A percentile compares a stretch with the other conserved stretches of the same genome.
These are phyloP conservation scores for Phalacrocorax aristotelis DNA, from an alignment of 2,113 vertebrate genomes.

Conservation along the genomic window DNA sequence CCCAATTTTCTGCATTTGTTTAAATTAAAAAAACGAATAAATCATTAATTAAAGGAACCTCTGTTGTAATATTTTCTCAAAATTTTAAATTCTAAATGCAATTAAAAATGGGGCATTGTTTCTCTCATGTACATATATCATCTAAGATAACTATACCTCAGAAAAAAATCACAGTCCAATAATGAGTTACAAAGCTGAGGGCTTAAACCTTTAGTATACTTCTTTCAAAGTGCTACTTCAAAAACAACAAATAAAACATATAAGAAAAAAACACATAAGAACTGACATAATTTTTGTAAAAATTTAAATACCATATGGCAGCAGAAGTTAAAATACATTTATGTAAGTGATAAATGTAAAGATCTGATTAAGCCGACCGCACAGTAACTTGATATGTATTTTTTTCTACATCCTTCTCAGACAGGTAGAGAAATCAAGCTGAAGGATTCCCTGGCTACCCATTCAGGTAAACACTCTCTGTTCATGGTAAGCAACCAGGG, in stretches of 20 bases:
- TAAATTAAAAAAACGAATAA: not conserved
- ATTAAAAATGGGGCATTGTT: not conserved
- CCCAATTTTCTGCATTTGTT: not conserved
- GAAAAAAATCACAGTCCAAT: not conserved
- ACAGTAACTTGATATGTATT: not conserved
- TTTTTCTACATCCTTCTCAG: not conserved
- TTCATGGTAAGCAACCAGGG: not conserved
- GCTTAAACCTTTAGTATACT: not conserved
- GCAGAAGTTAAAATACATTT: not conserved
- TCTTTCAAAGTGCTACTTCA: not conserved
- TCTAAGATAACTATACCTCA: not conserved
- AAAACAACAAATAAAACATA: not conserved
- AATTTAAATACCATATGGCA: not conserved
- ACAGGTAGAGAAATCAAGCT: not conserved
- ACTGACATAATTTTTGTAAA: not conserved
- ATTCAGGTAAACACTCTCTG: not conserved
- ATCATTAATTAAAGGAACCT: not conserved
- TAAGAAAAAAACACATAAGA: not conserved
- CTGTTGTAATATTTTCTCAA: not conserved
- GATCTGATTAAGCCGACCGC: not conserved
- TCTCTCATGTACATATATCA: not conserved
- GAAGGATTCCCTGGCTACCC: not conserved
- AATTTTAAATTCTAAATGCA: not conserved
- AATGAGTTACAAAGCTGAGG: not conserved
- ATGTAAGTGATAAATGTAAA: not conserved